These are phyloP conservation scores for Epizoanthus illoricatus DNA, from an alignment of 92 coral and sea anemone genomes.

Conservation along the genomic window DNA sequence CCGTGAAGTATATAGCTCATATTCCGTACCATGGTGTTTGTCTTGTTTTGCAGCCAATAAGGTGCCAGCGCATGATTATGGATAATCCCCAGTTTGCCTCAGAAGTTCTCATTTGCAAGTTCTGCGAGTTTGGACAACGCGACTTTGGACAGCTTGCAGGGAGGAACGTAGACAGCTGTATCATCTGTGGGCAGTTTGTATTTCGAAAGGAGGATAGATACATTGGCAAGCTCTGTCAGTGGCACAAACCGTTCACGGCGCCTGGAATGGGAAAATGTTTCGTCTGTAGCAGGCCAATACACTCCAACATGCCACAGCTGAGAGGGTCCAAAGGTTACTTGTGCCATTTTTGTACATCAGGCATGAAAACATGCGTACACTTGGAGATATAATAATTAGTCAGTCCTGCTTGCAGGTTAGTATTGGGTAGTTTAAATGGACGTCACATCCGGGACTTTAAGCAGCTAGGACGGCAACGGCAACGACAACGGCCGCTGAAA, in stretches of 20 bases:
- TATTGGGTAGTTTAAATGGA: no score
- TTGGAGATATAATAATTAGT: background rate
- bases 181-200: slow-evolving; percentile 62
- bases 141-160: slow-evolving; percentile 59
- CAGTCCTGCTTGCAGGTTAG: background rate
- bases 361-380: background rate
- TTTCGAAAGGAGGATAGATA: slow-evolving; percentile 50
- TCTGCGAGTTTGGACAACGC: slow-evolving; percentile 64
- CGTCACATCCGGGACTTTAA: no score
- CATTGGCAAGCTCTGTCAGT: slow-evolving; percentile 63
- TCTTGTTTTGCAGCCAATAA: slow-evolving; percentile 42
- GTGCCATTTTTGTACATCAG: slow-evolving; percentile 52
- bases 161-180: slow-evolving; percentile 62
- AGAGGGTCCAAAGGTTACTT: slow-evolving; percentile 52
- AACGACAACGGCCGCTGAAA: no score
- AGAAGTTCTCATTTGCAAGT: slow-evolving; percentile 65
- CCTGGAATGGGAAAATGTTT: slow-evolving; percentile 70
- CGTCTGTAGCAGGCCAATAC: slow-evolving; percentile 52
- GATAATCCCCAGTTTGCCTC: slow-evolving; percentile 45
- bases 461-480: no score
- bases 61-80: slow-evolving; percentile 55
- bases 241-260: slow-evolving; percentile 56
- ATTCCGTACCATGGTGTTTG: background rate
- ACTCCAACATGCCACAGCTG: background rate
- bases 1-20: background rate